phyloP scores from a whole-genome alignment of 2,888 invertebrate species.

The Muscina levida region DNA sequence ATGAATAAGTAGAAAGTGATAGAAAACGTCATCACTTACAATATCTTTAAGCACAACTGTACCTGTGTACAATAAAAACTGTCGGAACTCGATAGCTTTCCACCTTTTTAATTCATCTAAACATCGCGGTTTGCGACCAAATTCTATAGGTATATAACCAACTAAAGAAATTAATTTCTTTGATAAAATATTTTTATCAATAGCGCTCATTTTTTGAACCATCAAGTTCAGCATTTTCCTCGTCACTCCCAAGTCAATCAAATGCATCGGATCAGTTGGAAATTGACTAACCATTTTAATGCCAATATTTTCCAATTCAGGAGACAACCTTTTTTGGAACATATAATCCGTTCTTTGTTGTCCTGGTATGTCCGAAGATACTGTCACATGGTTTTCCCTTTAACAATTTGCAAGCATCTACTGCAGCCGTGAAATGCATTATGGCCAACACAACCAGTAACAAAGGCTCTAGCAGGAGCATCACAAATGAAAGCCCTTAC shows the following conservation, averaged over 20 bases:
- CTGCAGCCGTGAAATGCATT: slow-evolving; percentile 30
- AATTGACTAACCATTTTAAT: background rate
- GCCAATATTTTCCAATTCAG: background rate
- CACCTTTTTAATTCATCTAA: background rate
- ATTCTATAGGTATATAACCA: background rate
- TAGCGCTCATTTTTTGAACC: background rate
- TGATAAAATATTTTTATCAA: background rate
- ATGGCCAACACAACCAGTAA: slow-evolving; percentile 34
- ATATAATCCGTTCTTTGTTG: background rate
- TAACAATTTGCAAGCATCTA: too few relatives aligned
- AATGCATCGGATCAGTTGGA: background rate
- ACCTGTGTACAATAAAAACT: background rate
- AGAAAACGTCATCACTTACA: background rate
- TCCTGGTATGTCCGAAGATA: background rate
- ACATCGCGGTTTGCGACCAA: background rate
- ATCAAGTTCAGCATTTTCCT: background rate
- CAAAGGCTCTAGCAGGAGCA: slow-evolving; percentile 31
- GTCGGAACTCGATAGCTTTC: background rate
- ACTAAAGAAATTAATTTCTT: background rate
- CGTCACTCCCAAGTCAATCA: background rate
- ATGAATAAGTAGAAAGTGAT: background rate
- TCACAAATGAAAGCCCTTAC: slow-evolving; percentile 31
- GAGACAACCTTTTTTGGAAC: background rate
- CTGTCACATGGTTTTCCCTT: too few relatives aligned
- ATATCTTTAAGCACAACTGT: background rate